A percentile compares a stretch with the other conserved stretches of the same genome.
Conservation (phyloP, 2,797 vertebrate genomes). For the Sebastes jordani region DNA sequence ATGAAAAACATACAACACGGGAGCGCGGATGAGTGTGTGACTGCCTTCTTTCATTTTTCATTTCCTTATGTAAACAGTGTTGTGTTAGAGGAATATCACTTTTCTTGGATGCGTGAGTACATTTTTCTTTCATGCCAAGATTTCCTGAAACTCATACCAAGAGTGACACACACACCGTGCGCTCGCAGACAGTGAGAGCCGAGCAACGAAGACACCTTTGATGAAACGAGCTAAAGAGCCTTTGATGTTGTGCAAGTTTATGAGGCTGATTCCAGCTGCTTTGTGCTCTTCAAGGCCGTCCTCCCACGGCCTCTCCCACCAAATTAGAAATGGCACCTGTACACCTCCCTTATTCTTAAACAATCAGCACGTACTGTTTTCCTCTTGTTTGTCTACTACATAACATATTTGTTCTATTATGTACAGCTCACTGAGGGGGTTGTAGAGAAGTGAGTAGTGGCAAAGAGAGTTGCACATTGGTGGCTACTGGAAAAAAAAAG, state of each 20-base stretch:
- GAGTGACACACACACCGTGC: slow-evolving; percentile 61
- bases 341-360: slow-evolving; percentile 74
- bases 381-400: slow-evolving; percentile 69
- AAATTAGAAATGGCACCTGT: slow-evolving; percentile 81
- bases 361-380: slow-evolving; percentile 73
- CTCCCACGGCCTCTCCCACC: slow-evolving; percentile 62
- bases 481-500: not conserved
- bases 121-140: slow-evolving; percentile 76
- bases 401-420: slow-evolving; percentile 74
- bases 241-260: slow-evolving; percentile 80
- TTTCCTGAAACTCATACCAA: slow-evolving; percentile 67
- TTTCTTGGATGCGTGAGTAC: slow-evolving; percentile 58
- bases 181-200: slow-evolving; percentile 58
- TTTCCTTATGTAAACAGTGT: slow-evolving; percentile 72
- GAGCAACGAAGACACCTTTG: slow-evolving; percentile 72
- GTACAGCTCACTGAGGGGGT: slow-evolving; percentile 50
- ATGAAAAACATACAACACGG: slow-evolving; percentile 29
- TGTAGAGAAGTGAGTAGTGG: slow-evolving; percentile 21
- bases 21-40: slow-evolving; percentile 31
- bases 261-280: slow-evolving; percentile 79
- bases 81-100: slow-evolving; percentile 67
- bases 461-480: slow-evolving; percentile 6
- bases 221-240: slow-evolving; percentile 75
- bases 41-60: slow-evolving; percentile 75
- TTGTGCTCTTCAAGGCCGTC: slow-evolving; percentile 77